Conservation (phyloP, 1,140 invertebrate genomes). For the Drosophila tristis region DNA sequence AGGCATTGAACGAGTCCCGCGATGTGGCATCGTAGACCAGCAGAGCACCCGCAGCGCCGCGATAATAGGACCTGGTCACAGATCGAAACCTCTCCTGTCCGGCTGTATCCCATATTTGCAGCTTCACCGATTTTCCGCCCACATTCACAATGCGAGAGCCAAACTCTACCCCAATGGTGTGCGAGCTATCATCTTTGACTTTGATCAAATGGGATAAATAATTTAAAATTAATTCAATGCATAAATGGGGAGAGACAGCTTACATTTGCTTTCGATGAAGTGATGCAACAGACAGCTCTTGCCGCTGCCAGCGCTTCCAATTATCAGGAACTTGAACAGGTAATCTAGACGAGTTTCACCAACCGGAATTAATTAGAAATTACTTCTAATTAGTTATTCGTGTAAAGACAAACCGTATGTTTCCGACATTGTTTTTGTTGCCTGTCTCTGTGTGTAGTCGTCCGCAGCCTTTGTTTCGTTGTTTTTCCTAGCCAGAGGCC, state of each 20-base stretch:
- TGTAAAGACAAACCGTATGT: slow-evolving; percentile 75
- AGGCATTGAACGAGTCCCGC: slow-evolving; percentile 93
- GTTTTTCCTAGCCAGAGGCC: background rate
- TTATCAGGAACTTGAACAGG: slow-evolving; percentile 93
- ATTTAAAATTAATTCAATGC: background rate
- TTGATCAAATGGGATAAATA: background rate
- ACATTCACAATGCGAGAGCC: slow-evolving; percentile 95
- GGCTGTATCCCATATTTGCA: slow-evolving; percentile 94
- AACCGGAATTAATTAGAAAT: slow-evolving; percentile 34
- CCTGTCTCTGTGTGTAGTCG: slow-evolving; percentile 47
- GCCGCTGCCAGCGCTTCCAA: slow-evolving; percentile 93
- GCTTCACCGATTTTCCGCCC: slow-evolving; percentile 92
- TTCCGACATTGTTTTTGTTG: slow-evolving; percentile 78
- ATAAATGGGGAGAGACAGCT: slow-evolving; percentile 82
- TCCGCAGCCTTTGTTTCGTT: slow-evolving; percentile 27
- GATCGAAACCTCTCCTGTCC: slow-evolving; percentile 85
- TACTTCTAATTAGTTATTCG: slow-evolving; percentile 23
- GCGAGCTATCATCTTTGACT: slow-evolving; percentile 92
- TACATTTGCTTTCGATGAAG: slow-evolving; percentile 96
- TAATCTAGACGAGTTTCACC: slow-evolving; percentile 86
- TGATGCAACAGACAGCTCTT: slow-evolving; percentile 95
- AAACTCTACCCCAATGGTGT: slow-evolving; percentile 95
- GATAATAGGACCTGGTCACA: slow-evolving; percentile 93
- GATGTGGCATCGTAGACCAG: slow-evolving; percentile 94
- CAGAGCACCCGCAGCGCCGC: slow-evolving; percentile 93